Base-by-base conservation (phyloP, 1,140 invertebrate species). In the Drosophila aff. region DNA sequence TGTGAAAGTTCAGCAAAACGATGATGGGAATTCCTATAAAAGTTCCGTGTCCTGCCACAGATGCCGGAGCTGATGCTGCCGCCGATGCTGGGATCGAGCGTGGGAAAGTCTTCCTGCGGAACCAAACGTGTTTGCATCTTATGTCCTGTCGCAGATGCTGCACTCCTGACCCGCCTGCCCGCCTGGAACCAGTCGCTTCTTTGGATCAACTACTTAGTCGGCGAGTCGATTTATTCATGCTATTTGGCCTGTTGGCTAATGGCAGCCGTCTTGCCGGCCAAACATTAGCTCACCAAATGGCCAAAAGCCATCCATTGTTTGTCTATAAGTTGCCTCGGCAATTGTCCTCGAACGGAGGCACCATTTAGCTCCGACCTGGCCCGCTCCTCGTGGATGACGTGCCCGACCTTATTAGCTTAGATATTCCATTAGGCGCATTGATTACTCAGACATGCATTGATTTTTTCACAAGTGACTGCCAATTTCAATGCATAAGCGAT, bases 361-460 rank as follows among this genome's bases (percentile, higher is more conserved):
- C 44, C 71, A 33, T 61, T 74, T 73, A 74, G 40, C 28, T 52
- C 50, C 55, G 71, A 36, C 36, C 31, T 47, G 71, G 36, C 31
- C 16, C 23, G 46, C 31, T 72, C 44, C 46, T 18, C 38, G 31
- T 8, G 71, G 46, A 41, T 73, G 68, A 60, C 66, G 64, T 55
- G 67, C 40, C 40, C 36, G 21, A 49, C 64, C 78, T 69, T 85
- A 90, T 91, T 91, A 82, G 86, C 85, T 90, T 91, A 91, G 82
- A 76, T 86, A 90, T 90, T 90, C 85, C 85, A 90, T 90, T 90
- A 90, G 85, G 59, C 78, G 66, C 86, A 91, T 91, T 73, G 81
- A 90, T 91, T 89, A 90, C 85, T 90, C 85, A 90, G 85, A 90
- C 85, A 90, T 90, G 85, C 85, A 90, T 90, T 82, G 85, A 90